phyloP scores from a whole-genome alignment of 2,113 vertebrate species.

The Salvelinus namaycush region DNA sequence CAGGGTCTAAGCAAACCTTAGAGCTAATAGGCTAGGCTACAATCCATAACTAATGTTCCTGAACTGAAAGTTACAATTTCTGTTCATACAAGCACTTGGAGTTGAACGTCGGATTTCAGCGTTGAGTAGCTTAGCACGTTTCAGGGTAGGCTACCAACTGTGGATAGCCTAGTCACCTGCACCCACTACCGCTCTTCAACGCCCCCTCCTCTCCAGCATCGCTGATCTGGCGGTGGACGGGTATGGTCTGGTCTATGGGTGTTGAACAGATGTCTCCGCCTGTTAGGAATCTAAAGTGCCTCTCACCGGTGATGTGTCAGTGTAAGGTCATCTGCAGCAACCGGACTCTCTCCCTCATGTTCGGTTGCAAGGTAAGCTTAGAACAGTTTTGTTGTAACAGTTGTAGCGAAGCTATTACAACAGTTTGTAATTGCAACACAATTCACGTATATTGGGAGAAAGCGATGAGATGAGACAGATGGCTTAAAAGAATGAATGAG shows the following conservation, averaged over 20 bases:
- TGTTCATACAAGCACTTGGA: not conserved
- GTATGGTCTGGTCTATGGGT: conserved; percentile 41
- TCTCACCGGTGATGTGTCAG: conserved; percentile 83
- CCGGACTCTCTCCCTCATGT: conserved; percentile 83
- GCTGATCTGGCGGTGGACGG: conserved; percentile 49
- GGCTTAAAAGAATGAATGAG: not conserved
- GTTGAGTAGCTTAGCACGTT: conserved; percentile 20
- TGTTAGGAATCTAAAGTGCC: conserved; percentile 78
- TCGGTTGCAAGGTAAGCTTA: conserved; percentile 81
- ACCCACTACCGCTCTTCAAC: conserved; percentile 1
- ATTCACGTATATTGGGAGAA: too few species aligned
- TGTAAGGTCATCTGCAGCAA: conserved; percentile 85
- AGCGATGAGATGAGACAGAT: not conserved
- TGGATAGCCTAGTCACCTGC: conserved; percentile 21
- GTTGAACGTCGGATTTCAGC: not conserved
- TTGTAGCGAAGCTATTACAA: conserved; percentile 1
- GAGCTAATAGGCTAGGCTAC: too few species aligned
- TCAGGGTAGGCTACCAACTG: not conserved
- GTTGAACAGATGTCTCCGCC: conserved; percentile 75
- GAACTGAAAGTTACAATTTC: not conserved
- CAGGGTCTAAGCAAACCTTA: not conserved
- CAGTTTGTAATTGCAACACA: too few species aligned
- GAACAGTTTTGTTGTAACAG: not conserved
- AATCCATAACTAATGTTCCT: not conserved
- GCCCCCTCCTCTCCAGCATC: conserved; percentile 28